These are phyloP conservation scores for Drosophila nasuta DNA, from an alignment of 1,140 invertebrate genomes.

Conservation along the genomic window DNA sequence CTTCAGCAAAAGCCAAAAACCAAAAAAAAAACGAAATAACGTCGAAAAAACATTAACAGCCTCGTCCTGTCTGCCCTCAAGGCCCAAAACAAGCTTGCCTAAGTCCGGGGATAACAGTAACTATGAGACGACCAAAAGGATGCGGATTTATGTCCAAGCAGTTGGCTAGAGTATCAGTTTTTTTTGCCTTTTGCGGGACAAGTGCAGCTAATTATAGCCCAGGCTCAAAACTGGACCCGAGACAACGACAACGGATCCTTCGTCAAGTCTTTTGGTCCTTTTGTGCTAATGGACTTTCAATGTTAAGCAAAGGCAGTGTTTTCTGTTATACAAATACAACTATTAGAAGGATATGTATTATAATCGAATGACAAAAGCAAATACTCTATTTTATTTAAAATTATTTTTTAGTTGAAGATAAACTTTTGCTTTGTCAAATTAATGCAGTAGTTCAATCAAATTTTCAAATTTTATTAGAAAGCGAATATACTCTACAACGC, in stretches of 20 bases:
- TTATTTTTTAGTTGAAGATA: neutral
- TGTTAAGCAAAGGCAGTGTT: slow-evolving; percentile 48
- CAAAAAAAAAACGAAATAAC: slow-evolving; percentile 35
- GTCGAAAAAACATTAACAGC: slow-evolving; percentile 49
- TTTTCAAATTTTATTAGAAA: neutral
- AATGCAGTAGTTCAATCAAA: no score
- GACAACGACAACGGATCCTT: slow-evolving; percentile 25
- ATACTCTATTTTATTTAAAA: neutral
- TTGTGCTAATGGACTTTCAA: slow-evolving; percentile 74
- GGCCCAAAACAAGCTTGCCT: slow-evolving; percentile 9
- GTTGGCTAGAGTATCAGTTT: slow-evolving; percentile 27
- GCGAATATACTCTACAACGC: no score
- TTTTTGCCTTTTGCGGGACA: slow-evolving; percentile 43
- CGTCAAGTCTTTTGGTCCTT: slow-evolving; percentile 40
- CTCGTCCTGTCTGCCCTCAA: slow-evolving; percentile 16
- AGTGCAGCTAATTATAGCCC: slow-evolving; percentile 76
- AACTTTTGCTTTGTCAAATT: no score
- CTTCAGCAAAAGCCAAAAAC: neutral
- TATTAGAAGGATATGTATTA: neutral
- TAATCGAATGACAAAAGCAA: neutral
- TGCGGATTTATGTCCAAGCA: slow-evolving; percentile 53
- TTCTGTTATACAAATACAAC: neutral
- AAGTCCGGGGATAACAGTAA: slow-evolving; percentile 38
- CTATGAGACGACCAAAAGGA: slow-evolving; percentile 41
- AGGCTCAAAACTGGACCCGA: slow-evolving; percentile 20